Percentiles rank a stretch among this genome's conserved stretches.
Evolutionary conservation across 2,113 vertebrate species (phyloP).

Genomic region (Micronycteris hirsuta): DNA sequence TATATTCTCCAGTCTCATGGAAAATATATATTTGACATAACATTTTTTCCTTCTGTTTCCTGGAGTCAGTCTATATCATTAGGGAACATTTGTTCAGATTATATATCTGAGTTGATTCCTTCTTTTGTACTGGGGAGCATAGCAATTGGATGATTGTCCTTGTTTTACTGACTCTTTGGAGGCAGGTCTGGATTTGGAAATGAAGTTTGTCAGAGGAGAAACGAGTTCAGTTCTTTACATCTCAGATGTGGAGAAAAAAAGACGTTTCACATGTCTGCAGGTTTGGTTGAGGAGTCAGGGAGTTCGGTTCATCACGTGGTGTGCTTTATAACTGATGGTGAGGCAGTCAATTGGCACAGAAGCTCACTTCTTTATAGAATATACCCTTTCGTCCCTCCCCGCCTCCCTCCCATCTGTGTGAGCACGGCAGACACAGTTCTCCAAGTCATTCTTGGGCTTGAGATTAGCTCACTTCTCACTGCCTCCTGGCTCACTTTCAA

Average conservation of each 20-base stretch:
- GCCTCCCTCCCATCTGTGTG: not conserved
- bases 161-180: not conserved
- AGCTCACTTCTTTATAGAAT: not conserved
- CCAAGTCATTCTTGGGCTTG: not conserved
- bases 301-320: not conserved
- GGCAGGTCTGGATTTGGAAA: not conserved
- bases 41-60: slow-evolving; percentile 5
- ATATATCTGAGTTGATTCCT: not conserved
- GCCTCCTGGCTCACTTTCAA: not conserved
- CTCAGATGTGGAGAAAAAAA: not conserved
- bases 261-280: not conserved
- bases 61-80: not conserved
- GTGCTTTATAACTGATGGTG: not conserved
- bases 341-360: not conserved
- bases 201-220: not conserved
- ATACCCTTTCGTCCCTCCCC: not conserved
- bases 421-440: not conserved
- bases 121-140: not conserved
- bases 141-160: not conserved
- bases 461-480: not conserved
- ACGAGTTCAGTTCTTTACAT: not conserved
- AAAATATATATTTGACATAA: slow-evolving; percentile 43
- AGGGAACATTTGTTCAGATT: not conserved
- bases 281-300: not conserved
- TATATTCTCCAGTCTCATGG: slow-evolving; percentile 13